Evolutionary conservation across 2,797 vertebrate genomes (phyloP).

Genomic region (Diglossa cyanea): DNA sequence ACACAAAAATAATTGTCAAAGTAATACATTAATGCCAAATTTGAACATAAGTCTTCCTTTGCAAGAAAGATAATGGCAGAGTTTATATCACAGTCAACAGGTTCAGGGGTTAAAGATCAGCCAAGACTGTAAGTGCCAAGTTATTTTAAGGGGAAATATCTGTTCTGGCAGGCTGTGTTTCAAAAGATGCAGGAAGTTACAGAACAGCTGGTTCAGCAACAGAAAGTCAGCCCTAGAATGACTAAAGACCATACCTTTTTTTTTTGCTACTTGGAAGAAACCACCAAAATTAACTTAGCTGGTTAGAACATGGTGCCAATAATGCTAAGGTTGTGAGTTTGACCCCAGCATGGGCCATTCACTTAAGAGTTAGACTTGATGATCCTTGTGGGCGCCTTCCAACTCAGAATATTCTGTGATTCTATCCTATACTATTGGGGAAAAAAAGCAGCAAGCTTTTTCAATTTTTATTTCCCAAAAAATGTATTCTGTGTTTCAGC

Average conservation of each 20-base stretch:
- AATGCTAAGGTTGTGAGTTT: neutral
- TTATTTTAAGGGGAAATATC: neutral
- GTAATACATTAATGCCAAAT: neutral
- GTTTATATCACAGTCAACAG: neutral
- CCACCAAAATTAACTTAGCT: neutral
- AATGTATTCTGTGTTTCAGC: neutral
- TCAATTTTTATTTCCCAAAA: neutral
- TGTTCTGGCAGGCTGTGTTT: neutral
- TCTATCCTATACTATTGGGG: neutral
- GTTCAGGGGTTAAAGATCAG: neutral
- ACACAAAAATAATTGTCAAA: neutral
- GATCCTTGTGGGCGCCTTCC: neutral
- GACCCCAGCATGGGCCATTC: neutral
- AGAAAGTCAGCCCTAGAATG: neutral
- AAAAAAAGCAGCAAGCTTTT: neutral
- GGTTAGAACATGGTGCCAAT: neutral
- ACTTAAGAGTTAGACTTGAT: neutral
- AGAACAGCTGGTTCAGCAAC: neutral
- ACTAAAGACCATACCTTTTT: accelerated
- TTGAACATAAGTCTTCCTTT: neutral
- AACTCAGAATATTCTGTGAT: neutral
- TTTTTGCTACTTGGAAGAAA: neutral
- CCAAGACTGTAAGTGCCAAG: neutral
- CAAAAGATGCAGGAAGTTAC: neutral
- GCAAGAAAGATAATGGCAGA: neutral